Base-by-base conservation (phyloP, 2,113 vertebrate genomes). In the Actenoides hombroni region DNA sequence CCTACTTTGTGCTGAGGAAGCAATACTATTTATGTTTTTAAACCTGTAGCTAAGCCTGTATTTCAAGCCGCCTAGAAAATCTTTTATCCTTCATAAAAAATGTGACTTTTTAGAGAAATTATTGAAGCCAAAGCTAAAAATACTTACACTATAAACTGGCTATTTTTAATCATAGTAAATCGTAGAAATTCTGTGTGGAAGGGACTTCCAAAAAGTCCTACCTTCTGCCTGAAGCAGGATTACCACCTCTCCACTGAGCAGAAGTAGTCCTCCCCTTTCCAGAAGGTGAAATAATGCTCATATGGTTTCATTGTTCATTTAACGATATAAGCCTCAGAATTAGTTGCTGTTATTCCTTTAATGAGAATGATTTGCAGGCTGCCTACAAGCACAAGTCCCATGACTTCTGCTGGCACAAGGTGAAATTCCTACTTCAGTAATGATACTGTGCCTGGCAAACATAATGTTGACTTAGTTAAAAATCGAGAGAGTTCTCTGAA, bases 351-450 rank as follows among this genome's bases (percentile, higher is more conserved):
- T 69, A 35, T 90, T 74, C 40, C 63, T 92, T 90, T 90, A 94
- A 86, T 68, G 42, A 94, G 54, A 14, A 75, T 37, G 65, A 86
- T 91, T 92, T 46, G 23, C 68, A 81, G 42, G 25, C 88, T 88
- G 68, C 54, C 31, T 91, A 94, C 73, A 92, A 93, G 56, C 21
- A 63, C 29, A 64, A 88, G 64, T 91, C 92, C 69, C 73, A 86
- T 92, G 80, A 96, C 54, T 94, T 88, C 83, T 94, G 29, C 86
- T 94, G 95, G 92, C 86, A 92, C 73, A 91, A 92, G 88, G 94
- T 86, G 64, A 75, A 97, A 95, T 92, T 96, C 91, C 83, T 92
- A 17, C 42, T 75, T 92, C 88, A 75, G 51, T 86, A 90, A 96
- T 63, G 68, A 94, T 88, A 86, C 83, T 88, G 64, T 75, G 76